A percentile compares a stretch with the other conserved stretches of the same genome.
These are phyloP conservation scores for Drosophila bocki DNA, from an alignment of 1,140 invertebrate species.

Conservation along the genomic window DNA sequence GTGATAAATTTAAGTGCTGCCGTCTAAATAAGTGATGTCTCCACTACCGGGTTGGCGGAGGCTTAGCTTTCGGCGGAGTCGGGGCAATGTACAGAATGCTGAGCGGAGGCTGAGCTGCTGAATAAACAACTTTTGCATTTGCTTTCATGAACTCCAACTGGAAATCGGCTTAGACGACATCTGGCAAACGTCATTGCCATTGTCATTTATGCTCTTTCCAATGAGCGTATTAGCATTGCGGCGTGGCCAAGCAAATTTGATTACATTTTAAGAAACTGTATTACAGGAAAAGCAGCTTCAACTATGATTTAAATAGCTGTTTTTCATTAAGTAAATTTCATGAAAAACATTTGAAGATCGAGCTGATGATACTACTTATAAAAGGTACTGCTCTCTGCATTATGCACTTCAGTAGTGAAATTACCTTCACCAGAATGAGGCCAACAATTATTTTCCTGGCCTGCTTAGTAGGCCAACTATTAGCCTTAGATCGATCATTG, in stretches of 20 bases:
- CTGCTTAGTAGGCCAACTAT: neutral
- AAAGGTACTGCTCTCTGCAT: neutral
- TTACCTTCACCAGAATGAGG: neutral
- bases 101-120: slow-evolving; percentile 72
- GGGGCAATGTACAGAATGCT: slow-evolving; percentile 29
- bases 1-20: slow-evolving; percentile 77
- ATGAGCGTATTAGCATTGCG: slow-evolving; percentile 6
- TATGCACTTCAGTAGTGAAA: neutral
- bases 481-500: neutral
- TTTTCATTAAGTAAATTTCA: neutral
- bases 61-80: slow-evolving; percentile 26
- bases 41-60: slow-evolving; percentile 16
- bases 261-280: neutral
- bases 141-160: slow-evolving; percentile 71
- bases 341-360: slow-evolving; percentile 2
- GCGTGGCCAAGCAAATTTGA: neutral
- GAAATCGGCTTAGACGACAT: slow-evolving; percentile 69
- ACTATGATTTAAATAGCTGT: neutral
- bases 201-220: slow-evolving; percentile 42
- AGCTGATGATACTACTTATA: neutral
- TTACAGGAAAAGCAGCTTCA: neutral
- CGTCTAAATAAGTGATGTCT: slow-evolving; percentile 75
- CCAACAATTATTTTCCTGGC: neutral
- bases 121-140: slow-evolving; percentile 81
- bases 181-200: slow-evolving; percentile 49